phyloP scores from a whole-genome alignment of 2,888 invertebrate species.

The Chloroclystis v-ata region DNA sequence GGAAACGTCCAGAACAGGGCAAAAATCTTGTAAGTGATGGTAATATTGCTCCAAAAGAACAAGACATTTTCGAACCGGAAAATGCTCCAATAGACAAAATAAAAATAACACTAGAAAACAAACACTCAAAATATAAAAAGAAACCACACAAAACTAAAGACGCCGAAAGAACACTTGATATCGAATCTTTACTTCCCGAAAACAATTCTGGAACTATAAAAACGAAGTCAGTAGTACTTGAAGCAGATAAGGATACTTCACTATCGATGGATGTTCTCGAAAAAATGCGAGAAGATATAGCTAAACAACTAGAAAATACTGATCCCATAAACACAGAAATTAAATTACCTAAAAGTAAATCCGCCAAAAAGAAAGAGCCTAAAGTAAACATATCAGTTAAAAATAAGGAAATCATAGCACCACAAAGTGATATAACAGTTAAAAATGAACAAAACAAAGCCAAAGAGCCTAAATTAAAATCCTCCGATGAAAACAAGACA shows the following conservation, averaged over 20 bases:
- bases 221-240: neutral
- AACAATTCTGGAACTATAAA: too few relatives aligned
- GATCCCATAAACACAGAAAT: neutral
- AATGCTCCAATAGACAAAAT: slow-evolving; percentile 2
- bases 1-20: neutral
- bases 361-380: slow-evolving; percentile 12
- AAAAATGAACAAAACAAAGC: too few relatives aligned
- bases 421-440: too few relatives aligned
- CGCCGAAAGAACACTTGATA: slow-evolving; percentile 27
- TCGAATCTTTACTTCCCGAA: slow-evolving; percentile 16
- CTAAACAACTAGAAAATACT: slow-evolving; percentile 1
- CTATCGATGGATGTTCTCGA: slow-evolving; percentile 13
- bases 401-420: too few relatives aligned
- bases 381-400: slow-evolving; percentile 24
- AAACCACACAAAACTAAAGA: slow-evolving; percentile 35
- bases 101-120: slow-evolving; percentile 1
- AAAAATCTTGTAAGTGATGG: too few relatives aligned
- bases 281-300: slow-evolving; percentile 4
- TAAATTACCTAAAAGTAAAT: neutral
- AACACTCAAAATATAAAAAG: slow-evolving; percentile 38
- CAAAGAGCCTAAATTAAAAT: too few relatives aligned
- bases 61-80: neutral
- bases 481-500: neutral
- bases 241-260: slow-evolving; percentile 4
- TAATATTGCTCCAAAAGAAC: neutral